Evolutionary conservation across 2,113 vertebrate genomes (phyloP), one percentile per base, ranked within the genome.

Genomic region (Phoxinus phoxinus): DNA sequence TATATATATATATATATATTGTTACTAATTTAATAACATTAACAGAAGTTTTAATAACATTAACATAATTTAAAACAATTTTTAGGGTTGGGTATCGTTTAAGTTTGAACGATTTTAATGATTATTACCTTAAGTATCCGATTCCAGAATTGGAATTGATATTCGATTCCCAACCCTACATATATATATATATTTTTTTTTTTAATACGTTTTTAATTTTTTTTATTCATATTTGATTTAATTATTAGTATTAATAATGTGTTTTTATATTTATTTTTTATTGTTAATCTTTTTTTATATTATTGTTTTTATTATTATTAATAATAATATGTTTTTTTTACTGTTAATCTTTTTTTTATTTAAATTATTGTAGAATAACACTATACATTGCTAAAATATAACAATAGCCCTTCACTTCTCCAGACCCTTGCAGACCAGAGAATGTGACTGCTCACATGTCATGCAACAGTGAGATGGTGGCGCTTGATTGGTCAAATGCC

Each of bases 341-440:
- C 5, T 13, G 2, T 25, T 11, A 25, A 13, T 65, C 19, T 32
- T 48, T 46, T 67, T 19, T 32, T 32, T 67, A 67, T 17, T 65
- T 17, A 65, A 65, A 65, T 30, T 1, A 67, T 67, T 9, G 32
- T 6, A 19, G 32, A 32, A 65, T 17, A 67, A 32, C 13, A 17
- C 27, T 32, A 65, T 17, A 65, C 27, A 32, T 3, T 32, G 27
- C 11, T 65, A 32, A 27, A 65, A 32, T 1, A 17, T 67, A 67
- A 67, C 6, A 67, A 67, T 32, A 6, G 2, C 27, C 63, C 30
- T 32, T 15, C 6, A 32, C 63, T 67, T 67, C 30, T 32, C 63
- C 71, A 92, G 91, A 59, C 4, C 90, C 91, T 27, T 92, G 91
- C 84, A 85, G 76, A 23, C 89, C 91, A 27, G 48, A 58, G n/a